Evolutionary conservation across 1,140 invertebrate genomes (phyloP).

Genomic region (Calephelis virginiensis): DNA sequence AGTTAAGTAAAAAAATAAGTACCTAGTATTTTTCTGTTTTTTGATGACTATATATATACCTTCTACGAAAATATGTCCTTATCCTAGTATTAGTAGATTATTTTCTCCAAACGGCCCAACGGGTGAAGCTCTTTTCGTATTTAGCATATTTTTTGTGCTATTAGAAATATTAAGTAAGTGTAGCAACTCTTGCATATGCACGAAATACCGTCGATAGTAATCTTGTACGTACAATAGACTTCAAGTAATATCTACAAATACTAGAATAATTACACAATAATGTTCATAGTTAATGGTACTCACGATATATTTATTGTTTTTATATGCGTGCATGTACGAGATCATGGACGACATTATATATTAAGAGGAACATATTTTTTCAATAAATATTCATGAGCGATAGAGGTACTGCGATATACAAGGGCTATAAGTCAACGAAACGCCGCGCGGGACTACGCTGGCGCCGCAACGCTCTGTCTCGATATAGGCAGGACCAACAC

Average conservation of each 20-base stretch:
- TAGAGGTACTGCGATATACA: conserved; percentile 72
- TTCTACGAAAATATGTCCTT: too few relatives aligned
- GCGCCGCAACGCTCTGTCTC: conserved; percentile 41
- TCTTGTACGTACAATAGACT: conserved; percentile 62
- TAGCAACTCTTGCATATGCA: too few relatives aligned
- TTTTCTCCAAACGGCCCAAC: too few relatives aligned
- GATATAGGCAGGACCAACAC: conserved; percentile 16
- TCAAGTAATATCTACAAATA: too few relatives aligned
- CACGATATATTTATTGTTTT: conserved; percentile 68
- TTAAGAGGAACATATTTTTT: conserved; percentile 63
- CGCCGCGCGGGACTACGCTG: conserved; percentile 46
- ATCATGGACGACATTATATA: conserved; percentile 47
- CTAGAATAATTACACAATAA: conserved; percentile 61
- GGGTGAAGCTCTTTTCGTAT: too few relatives aligned
- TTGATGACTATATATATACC: too few relatives aligned
- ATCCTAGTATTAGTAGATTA: too few relatives aligned
- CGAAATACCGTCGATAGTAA: too few relatives aligned
- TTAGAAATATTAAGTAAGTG: too few relatives aligned
- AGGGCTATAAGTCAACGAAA: conserved; percentile 67
- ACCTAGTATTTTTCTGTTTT: too few relatives aligned
- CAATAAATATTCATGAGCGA: conserved; percentile 75
- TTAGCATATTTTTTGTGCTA: too few relatives aligned
- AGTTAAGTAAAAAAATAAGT: too few relatives aligned
- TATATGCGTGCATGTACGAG: conserved; percentile 45
- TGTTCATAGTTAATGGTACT: conserved; percentile 54